These are phyloP conservation scores for Hypothenemus hampei DNA, from an alignment of 1,140 invertebrate species.

Conservation along the genomic window DNA sequence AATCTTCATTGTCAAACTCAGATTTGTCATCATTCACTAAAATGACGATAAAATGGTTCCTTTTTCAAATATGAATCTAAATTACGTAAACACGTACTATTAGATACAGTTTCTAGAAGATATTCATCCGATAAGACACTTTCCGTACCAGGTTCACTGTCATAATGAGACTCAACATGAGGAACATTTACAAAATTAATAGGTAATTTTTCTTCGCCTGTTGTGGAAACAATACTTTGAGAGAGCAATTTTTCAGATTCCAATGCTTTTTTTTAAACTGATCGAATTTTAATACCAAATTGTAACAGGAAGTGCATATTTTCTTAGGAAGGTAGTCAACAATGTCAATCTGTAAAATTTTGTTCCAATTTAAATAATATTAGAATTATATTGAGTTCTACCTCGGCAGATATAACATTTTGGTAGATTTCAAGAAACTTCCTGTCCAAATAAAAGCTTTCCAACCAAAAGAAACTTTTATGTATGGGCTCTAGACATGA, in stretches of 20 bases:
- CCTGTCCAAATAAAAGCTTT: slow-evolving; percentile 12
- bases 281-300: slow-evolving; percentile 12
- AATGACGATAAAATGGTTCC: too few species aligned
- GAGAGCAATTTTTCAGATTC: slow-evolving; percentile 13
- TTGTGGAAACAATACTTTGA: neutral
- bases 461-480: slow-evolving; percentile 15
- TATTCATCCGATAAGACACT: too few species aligned
- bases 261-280: slow-evolving; percentile 14
- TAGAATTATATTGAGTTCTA: neutral
- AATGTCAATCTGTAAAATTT: slow-evolving; percentile 8
- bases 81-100: too few species aligned
- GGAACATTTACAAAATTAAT: too few species aligned
- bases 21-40: too few species aligned
- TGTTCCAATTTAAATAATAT: too few species aligned
- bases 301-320: slow-evolving; percentile 12
- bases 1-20: too few species aligned
- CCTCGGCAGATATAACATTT: slow-evolving; percentile 17
- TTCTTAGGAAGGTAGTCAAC: slow-evolving; percentile 8
- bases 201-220: too few species aligned
- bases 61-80: too few species aligned
- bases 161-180: too few species aligned
- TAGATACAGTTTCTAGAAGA: too few species aligned
- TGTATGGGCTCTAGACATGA: slow-evolving; percentile 12
- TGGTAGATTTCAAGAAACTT: slow-evolving; percentile 15
- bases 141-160: too few species aligned